Evolutionary conservation across 2,113 vertebrate species (phyloP), one percentile per base, ranked within the genome.

Genomic region (Sinocyclocheilus anshuiensis): DNA sequence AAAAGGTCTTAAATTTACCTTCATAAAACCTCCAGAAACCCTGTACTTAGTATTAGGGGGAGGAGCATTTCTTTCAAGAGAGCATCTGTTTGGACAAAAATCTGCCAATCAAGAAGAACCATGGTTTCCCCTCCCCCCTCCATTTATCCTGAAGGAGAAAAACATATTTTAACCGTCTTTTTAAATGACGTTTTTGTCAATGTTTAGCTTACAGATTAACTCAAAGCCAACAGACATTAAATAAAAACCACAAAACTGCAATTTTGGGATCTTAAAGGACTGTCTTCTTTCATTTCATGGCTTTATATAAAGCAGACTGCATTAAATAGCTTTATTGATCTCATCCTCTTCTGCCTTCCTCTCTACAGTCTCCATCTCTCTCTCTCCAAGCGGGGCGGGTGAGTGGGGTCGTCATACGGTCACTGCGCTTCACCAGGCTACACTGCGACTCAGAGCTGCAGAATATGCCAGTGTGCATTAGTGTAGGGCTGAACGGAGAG

Each of bases 401-500:
- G 87, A 89, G 88, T 80, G 90, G 92, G 92, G 92, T 94, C 89
- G 89, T n/a, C 2, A 86, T 87, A 88, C 92, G 95, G 95, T 95
- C 95, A 95, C 84, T 89, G 93, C 89, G 81, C 93, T 91, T 89
- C 90, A 88, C 86, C 88, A 65, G 90, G 85, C 90, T 86, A 84
- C 91, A 84, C 84, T 91, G 93, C 93, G 94, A 94, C 94, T 94
- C 87, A 61, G 91, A 94, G 93, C 92, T 93, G 90, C 91, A 91
- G 91, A 93, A 94, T 90, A 91, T 95, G 95, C 93, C 94, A 94
- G 88, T 88, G 89, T 93, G 92, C 92, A 95, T 96, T 96, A 96
- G 92, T 85, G 6, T 91, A 86, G 92, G 89, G 92, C 88, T 93
- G 91, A 92, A 85, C 90, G 90, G 83, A 86, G 87, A 86, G 75